Conservation (phyloP, 2,797 vertebrate genomes). For the Urophycis tenuis region DNA sequence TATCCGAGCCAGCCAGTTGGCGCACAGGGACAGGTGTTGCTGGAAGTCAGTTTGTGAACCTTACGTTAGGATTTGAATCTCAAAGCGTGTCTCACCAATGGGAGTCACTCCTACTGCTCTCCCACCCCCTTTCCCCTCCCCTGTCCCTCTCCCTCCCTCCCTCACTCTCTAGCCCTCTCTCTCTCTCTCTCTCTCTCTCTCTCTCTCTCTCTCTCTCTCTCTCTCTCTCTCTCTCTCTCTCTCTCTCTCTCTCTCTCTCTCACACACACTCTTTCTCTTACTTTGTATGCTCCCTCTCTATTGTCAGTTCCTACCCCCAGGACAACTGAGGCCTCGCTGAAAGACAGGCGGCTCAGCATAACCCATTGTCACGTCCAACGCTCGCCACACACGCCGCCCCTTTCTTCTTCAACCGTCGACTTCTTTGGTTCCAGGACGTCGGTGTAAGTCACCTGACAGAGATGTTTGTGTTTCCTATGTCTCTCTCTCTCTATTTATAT, state of each 20-base stretch:
- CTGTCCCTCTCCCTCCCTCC: not conserved
- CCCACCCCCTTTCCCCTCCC: constrained; percentile 17
- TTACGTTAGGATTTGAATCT: constrained; percentile 51
- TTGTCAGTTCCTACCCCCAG: constrained; percentile 22
- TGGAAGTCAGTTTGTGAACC: constrained; percentile 34
- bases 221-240: not conserved
- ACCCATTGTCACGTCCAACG: not conserved
- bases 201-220: not conserved
- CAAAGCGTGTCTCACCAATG: not conserved
- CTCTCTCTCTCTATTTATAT: not conserved
- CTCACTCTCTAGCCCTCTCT: not conserved
- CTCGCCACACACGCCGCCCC: not conserved
- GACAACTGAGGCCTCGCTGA: constrained; percentile 5
- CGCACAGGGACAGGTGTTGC: constrained; percentile 43
- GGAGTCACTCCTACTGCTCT: not conserved
- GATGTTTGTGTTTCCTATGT: not conserved
- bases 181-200: not conserved
- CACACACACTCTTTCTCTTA: not conserved
- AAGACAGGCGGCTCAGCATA: not conserved
- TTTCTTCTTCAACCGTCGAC: not conserved
- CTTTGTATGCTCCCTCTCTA: not conserved
- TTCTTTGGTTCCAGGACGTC: not conserved
- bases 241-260: not conserved
- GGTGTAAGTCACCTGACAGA: not conserved
- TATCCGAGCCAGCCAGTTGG: constrained; percentile 17